Conservation (phyloP, 2,113 vertebrate genomes). For the Microcebus ravelobensis region DNA sequence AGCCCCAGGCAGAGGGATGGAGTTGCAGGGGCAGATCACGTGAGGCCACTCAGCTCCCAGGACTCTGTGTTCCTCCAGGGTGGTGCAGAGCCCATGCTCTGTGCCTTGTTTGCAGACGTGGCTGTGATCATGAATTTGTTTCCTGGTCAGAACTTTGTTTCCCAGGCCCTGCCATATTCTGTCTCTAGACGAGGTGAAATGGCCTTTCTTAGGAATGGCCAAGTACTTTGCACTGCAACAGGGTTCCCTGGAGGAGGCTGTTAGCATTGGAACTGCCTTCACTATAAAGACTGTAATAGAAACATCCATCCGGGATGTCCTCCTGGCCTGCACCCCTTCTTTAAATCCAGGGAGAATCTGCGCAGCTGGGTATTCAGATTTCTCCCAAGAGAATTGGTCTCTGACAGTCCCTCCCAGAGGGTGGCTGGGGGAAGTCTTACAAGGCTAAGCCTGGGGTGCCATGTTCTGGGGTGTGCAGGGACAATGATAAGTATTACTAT, state of each 20-base stretch:
- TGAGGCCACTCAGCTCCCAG: background rate
- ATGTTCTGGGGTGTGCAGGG: background rate
- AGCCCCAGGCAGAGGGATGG: background rate
- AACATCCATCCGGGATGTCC: background rate
- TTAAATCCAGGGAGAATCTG: background rate
- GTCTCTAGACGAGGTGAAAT: background rate
- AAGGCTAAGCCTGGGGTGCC: background rate
- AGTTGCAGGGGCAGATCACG: rapidly evolving
- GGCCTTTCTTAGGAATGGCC: background rate
- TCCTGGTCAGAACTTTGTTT: background rate
- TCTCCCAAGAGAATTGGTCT: background rate
- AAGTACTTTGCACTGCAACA: rapidly evolving
- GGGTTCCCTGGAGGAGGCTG: background rate
- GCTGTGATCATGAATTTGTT: background rate
- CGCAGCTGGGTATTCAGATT: background rate
- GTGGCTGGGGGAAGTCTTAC: background rate
- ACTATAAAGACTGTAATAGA: background rate
- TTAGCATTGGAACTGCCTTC: background rate
- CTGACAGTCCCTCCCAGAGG: background rate
- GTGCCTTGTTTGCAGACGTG: background rate
- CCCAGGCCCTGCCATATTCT: background rate
- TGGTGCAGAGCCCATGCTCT: rapidly evolving
- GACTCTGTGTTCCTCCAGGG: too few relatives aligned
- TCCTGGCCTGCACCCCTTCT: background rate
- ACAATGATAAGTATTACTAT: background rate